Conservation (phyloP, 2,797 vertebrate genomes). For the Fistularia commersonii region DNA sequence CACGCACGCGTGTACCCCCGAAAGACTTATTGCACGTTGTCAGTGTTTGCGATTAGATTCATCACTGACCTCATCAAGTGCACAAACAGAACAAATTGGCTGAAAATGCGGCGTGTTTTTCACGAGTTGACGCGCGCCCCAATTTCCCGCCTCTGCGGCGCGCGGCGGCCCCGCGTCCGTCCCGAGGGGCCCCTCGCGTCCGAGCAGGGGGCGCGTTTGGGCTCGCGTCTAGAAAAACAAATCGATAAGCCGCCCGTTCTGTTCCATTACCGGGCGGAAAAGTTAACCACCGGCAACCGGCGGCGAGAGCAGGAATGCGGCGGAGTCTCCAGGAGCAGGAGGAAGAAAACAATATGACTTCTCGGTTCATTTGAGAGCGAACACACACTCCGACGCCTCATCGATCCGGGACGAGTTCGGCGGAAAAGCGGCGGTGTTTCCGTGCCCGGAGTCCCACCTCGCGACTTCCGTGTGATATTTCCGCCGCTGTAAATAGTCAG, state of each 20-base stretch:
- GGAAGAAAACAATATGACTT: slow-evolving; percentile 54
- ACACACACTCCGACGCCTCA: slow-evolving; percentile 39
- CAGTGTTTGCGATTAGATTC: slow-evolving; percentile 53
- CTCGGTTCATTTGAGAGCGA: slow-evolving; percentile 54
- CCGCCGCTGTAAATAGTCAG: too few species aligned
- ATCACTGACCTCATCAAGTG: slow-evolving; percentile 60
- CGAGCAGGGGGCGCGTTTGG: slow-evolving; percentile 17
- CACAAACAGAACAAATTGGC: slow-evolving; percentile 57
- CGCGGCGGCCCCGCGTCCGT: not conserved
- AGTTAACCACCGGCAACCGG: slow-evolving; percentile 53
- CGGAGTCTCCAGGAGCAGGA: slow-evolving; percentile 1
- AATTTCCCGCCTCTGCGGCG: not conserved
- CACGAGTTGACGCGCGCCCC: slow-evolving; percentile 52
- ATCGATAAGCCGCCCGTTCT: slow-evolving; percentile 58
- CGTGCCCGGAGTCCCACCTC: too few species aligned
- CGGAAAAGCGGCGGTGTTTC: slow-evolving; percentile 22
- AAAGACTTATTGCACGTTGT: slow-evolving; percentile 47
- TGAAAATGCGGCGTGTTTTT: slow-evolving; percentile 60
- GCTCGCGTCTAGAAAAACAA: slow-evolving; percentile 60
- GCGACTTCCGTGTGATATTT: too few species aligned
- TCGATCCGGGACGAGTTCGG: slow-evolving; percentile 52
- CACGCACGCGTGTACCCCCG: slow-evolving; percentile 1
- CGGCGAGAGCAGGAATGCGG: not conserved
- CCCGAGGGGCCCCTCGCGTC: not conserved
- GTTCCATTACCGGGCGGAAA: slow-evolving; percentile 55